Percentiles rank a stretch among this genome's conserved stretches.
These are phyloP conservation scores for Sesia apiformis DNA, from an alignment of 2,888 invertebrate genomes.

Conservation along the genomic window DNA sequence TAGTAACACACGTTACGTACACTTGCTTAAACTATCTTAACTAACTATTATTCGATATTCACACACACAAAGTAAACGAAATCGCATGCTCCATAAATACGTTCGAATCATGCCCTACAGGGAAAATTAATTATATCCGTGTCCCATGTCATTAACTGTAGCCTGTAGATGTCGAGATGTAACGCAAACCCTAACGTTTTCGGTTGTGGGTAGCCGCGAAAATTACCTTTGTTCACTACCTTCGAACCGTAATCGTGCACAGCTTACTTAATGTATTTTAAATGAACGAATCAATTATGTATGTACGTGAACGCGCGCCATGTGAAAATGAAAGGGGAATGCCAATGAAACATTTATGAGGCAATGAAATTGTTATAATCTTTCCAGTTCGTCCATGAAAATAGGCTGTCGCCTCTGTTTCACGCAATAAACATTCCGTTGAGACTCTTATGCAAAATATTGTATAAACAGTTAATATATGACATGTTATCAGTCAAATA, in stretches of 20 bases:
- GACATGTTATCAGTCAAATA: no score
- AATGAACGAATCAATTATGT: conserved; percentile 53
- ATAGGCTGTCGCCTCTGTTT: not conserved
- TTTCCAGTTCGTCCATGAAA: not conserved
- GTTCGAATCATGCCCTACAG: conserved; percentile 10
- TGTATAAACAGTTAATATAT: no score
- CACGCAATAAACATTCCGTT: no score
- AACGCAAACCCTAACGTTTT: not conserved
- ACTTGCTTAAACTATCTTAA: no score
- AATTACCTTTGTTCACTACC: conserved; percentile 38
- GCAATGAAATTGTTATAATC: conserved; percentile 23
- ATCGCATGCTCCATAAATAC: conserved; percentile 8
- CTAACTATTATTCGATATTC: no score
- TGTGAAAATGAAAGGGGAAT: conserved; percentile 38
- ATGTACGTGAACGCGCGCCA: conserved; percentile 28
- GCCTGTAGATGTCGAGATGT: not conserved
- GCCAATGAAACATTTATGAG: conserved; percentile 34
- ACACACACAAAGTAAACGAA: not conserved
- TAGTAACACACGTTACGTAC: no score
- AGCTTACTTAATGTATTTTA: conserved; percentile 52
- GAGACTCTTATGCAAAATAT: no score
- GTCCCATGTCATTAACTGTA: conserved; percentile 7
- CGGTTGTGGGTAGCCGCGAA: conserved; percentile 7
- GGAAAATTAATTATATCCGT: conserved; percentile 14
- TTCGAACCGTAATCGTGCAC: conserved; percentile 31